Evolutionary conservation across 2,888 invertebrate genomes (phyloP), one percentile per base, ranked within the genome.

Genomic region (Heliconius ethilla): DNA sequence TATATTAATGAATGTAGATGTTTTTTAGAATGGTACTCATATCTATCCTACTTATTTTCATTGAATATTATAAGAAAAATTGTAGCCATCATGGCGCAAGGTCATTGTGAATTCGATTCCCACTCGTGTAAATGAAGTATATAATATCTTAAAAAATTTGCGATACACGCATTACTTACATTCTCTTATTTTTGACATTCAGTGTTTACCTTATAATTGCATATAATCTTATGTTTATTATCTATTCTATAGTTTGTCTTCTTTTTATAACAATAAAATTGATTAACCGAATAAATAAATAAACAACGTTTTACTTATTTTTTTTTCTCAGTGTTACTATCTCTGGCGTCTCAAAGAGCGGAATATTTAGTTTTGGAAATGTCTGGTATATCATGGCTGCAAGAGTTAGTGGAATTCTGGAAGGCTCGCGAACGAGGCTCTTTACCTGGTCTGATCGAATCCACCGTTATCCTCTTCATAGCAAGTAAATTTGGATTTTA

Each of bases 271-370:
- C 9, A n/a, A 59, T 59, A 33, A 33, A 7, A 40, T 59, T 22
- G n/a, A n/a, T 59, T 10, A 22, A n/a, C 9, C 0, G 22, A 55
- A 45, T 45, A 6, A 45, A 45, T n/a, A 55, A 37, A 13, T 37
- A 37, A 13, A 33, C 59, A 37, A 51, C 0, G 7, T n/a, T 33
- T 15, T 40, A 51, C 6, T 3, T 29, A 10, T 40, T 1, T 59
- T 27, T 3, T 13, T 59, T 76, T 66, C 88, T 88, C 89, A 98
- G 99, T 97, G 94, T 95, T 99, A 79, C 95, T 99, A 73, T 99
- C 99, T 70, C 95, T 98, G 85, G 98, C 99, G 10, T 99, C 99
- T 0, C 98, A 99, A 93, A 95, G 99, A 77, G 96, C 98, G 65
- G 98, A 99, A 91, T 97, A 96, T 84, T 90, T 98, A 13, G 95